Percentiles rank a stretch among this genome's conserved stretches.
These are phyloP conservation scores for Cydia fagiglandana DNA, from an alignment of 1,140 invertebrate genomes.

Conservation along the genomic window DNA sequence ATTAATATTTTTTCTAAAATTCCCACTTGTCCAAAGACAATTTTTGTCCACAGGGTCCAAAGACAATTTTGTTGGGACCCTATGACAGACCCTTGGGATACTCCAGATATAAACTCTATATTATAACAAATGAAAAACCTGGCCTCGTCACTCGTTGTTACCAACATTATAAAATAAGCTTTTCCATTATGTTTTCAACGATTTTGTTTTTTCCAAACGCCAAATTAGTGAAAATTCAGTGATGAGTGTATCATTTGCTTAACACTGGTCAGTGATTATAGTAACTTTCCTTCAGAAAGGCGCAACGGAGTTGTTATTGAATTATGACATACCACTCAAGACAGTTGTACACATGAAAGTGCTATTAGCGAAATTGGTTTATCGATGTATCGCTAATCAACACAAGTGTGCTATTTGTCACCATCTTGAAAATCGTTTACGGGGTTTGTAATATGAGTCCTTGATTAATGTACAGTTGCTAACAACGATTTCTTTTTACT, in stretches of 20 bases:
- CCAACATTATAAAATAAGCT: no score
- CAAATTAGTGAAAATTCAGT: no score
- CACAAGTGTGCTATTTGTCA: constrained; percentile 11
- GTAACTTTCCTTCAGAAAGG: background rate
- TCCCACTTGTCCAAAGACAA: background rate
- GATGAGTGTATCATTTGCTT: background rate
- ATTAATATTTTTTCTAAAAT: background rate
- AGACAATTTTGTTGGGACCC: background rate
- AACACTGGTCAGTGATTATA: background rate
- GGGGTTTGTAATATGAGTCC: background rate
- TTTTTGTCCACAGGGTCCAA: no score
- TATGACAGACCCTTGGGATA: background rate
- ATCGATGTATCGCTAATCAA: constrained; percentile 3
- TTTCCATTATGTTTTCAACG: no score
- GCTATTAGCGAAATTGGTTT: constrained; percentile 14
- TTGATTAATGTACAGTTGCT: background rate
- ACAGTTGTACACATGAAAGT: constrained; percentile 14
- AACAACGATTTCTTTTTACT: no score
- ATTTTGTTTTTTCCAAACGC: no score
- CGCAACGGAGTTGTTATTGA: background rate
- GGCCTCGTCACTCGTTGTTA: no score
- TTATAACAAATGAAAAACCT: no score
- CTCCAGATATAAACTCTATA: background rate
- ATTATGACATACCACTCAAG: background rate
- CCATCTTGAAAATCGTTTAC: background rate